Percentiles rank a stretch among this genome's conserved stretches.
phyloP scores from a whole-genome alignment of 2,797 vertebrate genomes.

The Epinephelus awoara region DNA sequence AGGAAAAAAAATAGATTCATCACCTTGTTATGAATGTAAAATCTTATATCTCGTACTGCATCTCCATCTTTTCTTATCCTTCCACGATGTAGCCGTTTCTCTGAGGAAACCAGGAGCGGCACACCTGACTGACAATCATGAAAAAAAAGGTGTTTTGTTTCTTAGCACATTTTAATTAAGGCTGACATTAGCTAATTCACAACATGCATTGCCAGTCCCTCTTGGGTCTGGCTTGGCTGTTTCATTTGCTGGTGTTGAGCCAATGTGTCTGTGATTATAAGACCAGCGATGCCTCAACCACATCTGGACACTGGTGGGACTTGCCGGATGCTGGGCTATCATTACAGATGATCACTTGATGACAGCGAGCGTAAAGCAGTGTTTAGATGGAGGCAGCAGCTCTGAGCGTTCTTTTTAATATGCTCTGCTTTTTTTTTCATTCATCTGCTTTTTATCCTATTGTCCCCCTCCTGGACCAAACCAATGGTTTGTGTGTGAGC shows the following conservation, averaged over 20 bases:
- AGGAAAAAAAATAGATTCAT: slow-evolving; percentile 50
- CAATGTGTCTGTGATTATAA: slow-evolving; percentile 68
- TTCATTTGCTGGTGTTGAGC: slow-evolving; percentile 80
- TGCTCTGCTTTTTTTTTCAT: slow-evolving; percentile 9
- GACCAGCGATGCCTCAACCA: slow-evolving; percentile 39
- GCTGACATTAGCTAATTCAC: slow-evolving; percentile 75
- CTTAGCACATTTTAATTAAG: slow-evolving; percentile 78
- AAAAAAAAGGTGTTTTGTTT: slow-evolving; percentile 40
- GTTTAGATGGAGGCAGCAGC: slow-evolving; percentile 36
- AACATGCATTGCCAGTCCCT: slow-evolving; percentile 57
- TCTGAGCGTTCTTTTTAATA: slow-evolving; percentile 14
- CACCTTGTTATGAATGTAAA: background rate
- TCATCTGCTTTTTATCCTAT: slow-evolving; percentile 23
- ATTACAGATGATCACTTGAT: slow-evolving; percentile 70
- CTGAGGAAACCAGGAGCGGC: slow-evolving; percentile 19
- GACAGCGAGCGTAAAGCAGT: slow-evolving; percentile 57
- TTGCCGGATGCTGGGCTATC: slow-evolving; percentile 49
- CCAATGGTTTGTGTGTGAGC: background rate
- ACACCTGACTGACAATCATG: slow-evolving; percentile 46
- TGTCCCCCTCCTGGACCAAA: slow-evolving; percentile 14
- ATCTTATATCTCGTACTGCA: slow-evolving; percentile 6
- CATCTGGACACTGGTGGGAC: slow-evolving; percentile 70
- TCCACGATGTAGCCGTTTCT: slow-evolving; percentile 13
- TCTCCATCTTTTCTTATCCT: background rate
- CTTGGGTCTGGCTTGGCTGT: slow-evolving; percentile 62